Conservation (phyloP, 1,140 invertebrate genomes). For the Bombus picipes region DNA sequence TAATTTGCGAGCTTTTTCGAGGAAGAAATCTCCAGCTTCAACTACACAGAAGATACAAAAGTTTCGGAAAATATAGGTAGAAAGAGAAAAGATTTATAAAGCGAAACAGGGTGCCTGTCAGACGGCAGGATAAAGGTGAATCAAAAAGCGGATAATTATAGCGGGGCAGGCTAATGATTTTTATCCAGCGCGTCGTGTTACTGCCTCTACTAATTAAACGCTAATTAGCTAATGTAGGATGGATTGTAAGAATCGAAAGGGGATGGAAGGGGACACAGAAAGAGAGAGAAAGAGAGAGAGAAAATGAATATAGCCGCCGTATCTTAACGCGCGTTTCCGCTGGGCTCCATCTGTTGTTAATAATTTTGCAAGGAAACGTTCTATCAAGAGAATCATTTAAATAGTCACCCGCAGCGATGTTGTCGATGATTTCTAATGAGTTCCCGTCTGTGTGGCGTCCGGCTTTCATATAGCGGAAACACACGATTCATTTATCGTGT, state of each 20-base stretch:
- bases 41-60: background rate
- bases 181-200: background rate
- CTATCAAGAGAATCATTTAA: constrained; percentile 48
- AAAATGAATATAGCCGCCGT: background rate
- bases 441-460: constrained; percentile 61
- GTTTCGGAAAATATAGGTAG: background rate
- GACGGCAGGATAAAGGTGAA: background rate
- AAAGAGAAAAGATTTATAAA: no score
- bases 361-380: constrained; percentile 55
- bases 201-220: constrained; percentile 33
- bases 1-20: background rate
- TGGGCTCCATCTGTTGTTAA: constrained; percentile 28
- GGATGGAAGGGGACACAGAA: background rate
- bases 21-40: background rate
- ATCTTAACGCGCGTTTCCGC: constrained; percentile 42
- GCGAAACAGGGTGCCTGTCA: background rate
- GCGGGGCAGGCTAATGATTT: background rate
- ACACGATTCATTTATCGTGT: constrained; percentile 1
- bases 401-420: constrained; percentile 55
- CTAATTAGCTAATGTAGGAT: constrained; percentile 7
- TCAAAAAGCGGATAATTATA: constrained; percentile 36
- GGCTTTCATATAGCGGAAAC: constrained; percentile 60
- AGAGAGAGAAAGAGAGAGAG: no score
- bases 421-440: constrained; percentile 58
- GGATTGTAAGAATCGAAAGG: background rate